Conservation (phyloP, 2,113 vertebrate genomes). For the Eudyptes chrysolophus region DNA sequence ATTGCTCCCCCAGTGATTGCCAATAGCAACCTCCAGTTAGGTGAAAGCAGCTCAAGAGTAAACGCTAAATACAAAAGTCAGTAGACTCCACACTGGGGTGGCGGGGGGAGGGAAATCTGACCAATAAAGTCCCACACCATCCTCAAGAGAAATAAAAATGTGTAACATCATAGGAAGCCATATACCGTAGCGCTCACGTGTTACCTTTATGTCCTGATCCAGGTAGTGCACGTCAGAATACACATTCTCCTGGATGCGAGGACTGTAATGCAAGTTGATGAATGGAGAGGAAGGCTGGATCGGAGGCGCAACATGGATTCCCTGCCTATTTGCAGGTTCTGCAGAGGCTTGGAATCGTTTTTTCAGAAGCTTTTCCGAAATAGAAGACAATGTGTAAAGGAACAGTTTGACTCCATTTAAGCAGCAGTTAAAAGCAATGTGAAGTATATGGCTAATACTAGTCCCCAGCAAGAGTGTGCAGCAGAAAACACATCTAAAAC, state of each 20-base stretch:
- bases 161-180: not conserved
- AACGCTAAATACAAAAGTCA: not conserved
- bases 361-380: not conserved
- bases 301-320: accelerated
- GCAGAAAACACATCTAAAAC: not conserved
- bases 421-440: not conserved
- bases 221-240: constrained; percentile 24
- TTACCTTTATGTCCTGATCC: constrained; percentile 65
- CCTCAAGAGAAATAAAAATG: not conserved
- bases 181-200: not conserved
- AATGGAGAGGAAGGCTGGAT: not conserved
- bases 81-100: not conserved
- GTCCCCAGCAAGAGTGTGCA: not conserved
- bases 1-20: not conserved
- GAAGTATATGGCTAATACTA: not conserved
- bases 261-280: not conserved
- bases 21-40: not conserved
- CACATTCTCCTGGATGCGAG: not conserved
- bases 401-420: not conserved
- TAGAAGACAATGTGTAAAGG: not conserved
- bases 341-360: not conserved
- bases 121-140: not conserved
- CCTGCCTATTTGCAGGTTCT: not conserved
- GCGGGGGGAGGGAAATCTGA: too few species aligned
- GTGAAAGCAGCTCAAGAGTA: not conserved